Percentiles rank a stretch among this genome's conserved stretches.
phyloP scores from a whole-genome alignment of 2,113 vertebrate genomes.

The Morone saxatilis region DNA sequence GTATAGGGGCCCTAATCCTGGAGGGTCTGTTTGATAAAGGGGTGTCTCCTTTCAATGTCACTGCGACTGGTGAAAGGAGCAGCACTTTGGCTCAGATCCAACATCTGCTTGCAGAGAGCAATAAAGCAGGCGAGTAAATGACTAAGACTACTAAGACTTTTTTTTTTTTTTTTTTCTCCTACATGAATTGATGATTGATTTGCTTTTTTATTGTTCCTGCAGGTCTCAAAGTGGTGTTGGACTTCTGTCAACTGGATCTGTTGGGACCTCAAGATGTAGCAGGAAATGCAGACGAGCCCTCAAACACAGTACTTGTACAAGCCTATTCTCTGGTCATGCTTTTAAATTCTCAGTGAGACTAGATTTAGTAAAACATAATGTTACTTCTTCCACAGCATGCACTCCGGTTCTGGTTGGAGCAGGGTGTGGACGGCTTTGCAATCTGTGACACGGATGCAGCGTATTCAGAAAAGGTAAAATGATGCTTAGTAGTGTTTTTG shows the following conservation, averaged over 20 bases:
- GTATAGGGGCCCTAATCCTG: slow-evolving; percentile 78
- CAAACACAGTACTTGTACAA: slow-evolving; percentile 56
- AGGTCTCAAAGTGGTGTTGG: slow-evolving; percentile 82
- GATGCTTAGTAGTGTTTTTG: not conserved
- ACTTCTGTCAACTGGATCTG: slow-evolving; percentile 76
- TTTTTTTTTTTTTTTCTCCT: no score
- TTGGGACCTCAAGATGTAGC: not conserved
- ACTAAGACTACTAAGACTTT: no score
- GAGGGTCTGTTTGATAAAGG: slow-evolving; percentile 70
- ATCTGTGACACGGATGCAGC: slow-evolving; percentile 81
- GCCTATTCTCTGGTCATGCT: not conserved
- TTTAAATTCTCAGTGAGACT: not conserved
- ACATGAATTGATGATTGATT: not conserved
- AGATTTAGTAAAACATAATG: not conserved
- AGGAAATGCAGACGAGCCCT: slow-evolving; percentile 5
- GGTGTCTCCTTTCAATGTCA: slow-evolving; percentile 56
- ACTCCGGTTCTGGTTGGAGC: slow-evolving; percentile 80
- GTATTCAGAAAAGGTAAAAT: slow-evolving; percentile 77
- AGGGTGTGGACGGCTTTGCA: slow-evolving; percentile 80
- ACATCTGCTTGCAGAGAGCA: slow-evolving; percentile 75
- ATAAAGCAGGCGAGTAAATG: slow-evolving; percentile 67
- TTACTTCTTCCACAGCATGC: slow-evolving; percentile 54
- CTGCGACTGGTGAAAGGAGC: slow-evolving; percentile 22
- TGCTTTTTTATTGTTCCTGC: not conserved
- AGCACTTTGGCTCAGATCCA: slow-evolving; percentile 72